Percentiles rank a stretch among this genome's conserved stretches.
Conservation (phyloP, 2,113 vertebrate species). For the Candoia aspera region DNA sequence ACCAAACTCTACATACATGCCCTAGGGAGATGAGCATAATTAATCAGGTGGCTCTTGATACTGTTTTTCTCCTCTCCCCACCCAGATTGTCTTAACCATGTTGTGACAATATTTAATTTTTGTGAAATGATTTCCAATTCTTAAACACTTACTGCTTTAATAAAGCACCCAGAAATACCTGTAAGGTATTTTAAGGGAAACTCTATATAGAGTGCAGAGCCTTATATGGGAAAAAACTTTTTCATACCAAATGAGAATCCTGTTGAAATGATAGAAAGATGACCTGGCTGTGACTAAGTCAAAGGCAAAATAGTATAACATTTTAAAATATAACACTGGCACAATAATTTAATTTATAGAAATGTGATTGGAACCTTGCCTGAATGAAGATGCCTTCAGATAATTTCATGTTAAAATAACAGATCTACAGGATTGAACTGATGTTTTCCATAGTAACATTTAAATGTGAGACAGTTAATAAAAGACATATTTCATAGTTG, state of each 20-base stretch:
- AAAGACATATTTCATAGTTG: slow-evolving; percentile 65
- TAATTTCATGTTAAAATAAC: slow-evolving; percentile 39
- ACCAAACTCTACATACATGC: neutral
- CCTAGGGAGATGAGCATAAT: neutral
- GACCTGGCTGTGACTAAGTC: neutral
- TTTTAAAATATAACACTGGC: slow-evolving; percentile 28
- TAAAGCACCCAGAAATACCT: neutral
- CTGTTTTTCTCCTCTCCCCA: neutral
- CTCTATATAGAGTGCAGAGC: neutral
- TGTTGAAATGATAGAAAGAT: neutral
- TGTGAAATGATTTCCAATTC: neutral
- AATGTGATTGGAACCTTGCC: neutral
- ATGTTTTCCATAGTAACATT: slow-evolving; percentile 47
- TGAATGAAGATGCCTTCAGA: neutral
- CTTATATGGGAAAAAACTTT: too few relatives aligned
- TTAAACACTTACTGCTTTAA: neutral
- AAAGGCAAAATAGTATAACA: slow-evolving; percentile 8
- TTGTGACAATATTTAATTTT: neutral
- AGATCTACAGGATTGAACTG: slow-evolving; percentile 45
- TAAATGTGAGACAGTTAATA: slow-evolving; percentile 56
- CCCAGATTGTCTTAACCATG: neutral
- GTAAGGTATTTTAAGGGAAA: neutral
- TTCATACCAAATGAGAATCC: neutral
- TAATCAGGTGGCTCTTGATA: neutral
- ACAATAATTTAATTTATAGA: slow-evolving; percentile 16